These are phyloP conservation scores for Lathronympha strigana DNA, from an alignment of 2,888 invertebrate species.

Conservation along the genomic window DNA sequence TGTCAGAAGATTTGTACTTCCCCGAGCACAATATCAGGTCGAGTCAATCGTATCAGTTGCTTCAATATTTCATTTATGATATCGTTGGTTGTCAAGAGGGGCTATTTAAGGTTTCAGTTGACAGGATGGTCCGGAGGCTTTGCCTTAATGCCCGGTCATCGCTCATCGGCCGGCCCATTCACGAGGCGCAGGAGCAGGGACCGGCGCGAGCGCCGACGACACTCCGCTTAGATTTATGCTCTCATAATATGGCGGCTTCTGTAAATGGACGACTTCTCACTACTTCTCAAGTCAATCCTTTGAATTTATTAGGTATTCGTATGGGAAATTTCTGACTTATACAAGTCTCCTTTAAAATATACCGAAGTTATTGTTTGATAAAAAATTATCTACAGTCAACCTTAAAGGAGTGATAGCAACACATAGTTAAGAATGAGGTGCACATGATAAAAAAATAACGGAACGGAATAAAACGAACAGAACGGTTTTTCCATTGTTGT, in stretches of 20 bases:
- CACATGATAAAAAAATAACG: no score
- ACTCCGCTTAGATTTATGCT: slow-evolving; percentile 79
- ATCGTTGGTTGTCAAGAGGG: slow-evolving; percentile 78
- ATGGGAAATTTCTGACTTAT: slow-evolving; percentile 62
- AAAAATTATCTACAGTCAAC: slow-evolving; percentile 63
- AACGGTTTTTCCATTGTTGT: no score
- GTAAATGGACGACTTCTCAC: slow-evolving; percentile 79
- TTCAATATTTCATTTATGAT: slow-evolving; percentile 79
- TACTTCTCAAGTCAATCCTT: slow-evolving; percentile 71
- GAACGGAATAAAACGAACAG: no score
- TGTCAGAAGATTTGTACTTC: slow-evolving; percentile 35
- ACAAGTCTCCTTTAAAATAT: slow-evolving; percentile 62
- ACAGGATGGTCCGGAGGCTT: slow-evolving; percentile 60
- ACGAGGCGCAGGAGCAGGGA: slow-evolving; percentile 49
- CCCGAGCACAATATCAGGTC: slow-evolving; percentile 41
- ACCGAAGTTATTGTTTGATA: slow-evolving; percentile 71
- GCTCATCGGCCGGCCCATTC: slow-evolving; percentile 76
- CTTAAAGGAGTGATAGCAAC: slow-evolving; percentile 12
- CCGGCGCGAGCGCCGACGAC: slow-evolving; percentile 63
- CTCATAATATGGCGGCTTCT: slow-evolving; percentile 75
- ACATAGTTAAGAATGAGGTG: no score
- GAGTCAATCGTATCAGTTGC: slow-evolving; percentile 59
- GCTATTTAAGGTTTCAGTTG: slow-evolving; percentile 61
- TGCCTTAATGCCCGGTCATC: slow-evolving; percentile 66
- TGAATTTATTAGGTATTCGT: slow-evolving; percentile 74